A percentile compares a stretch with the other conserved stretches of the same genome.
These are phyloP conservation scores for Alviniconcha strummeri DNA, from an alignment of 2,888 invertebrate species.

Conservation along the genomic window DNA sequence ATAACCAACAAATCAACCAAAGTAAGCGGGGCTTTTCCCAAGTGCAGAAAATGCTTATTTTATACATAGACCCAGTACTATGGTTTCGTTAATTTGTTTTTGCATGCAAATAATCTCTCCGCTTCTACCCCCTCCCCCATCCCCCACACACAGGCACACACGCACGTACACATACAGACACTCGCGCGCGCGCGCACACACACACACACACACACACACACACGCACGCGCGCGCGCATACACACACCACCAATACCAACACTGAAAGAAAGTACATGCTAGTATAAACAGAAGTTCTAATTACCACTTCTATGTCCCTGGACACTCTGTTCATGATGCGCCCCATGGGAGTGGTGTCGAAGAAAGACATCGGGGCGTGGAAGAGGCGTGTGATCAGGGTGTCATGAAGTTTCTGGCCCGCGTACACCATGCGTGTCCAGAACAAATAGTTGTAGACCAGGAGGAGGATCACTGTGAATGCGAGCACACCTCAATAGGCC, in stretches of 20 bases:
- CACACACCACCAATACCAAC: too few relatives aligned
- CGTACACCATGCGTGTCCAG: constrained; percentile 41
- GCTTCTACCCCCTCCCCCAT: too few relatives aligned
- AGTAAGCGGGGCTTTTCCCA: background rate
- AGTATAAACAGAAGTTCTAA: constrained; percentile 18
- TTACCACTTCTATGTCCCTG: too few relatives aligned
- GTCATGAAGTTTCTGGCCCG: constrained; percentile 36
- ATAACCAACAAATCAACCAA: too few relatives aligned
- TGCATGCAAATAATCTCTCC: too few relatives aligned
- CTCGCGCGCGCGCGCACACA: background rate
- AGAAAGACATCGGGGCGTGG: constrained; percentile 55
- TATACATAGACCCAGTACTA: too few relatives aligned
- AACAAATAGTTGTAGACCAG: constrained; percentile 39
- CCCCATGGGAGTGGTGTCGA: constrained; percentile 61
- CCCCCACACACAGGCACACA: background rate
- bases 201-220: constrained; percentile 1
- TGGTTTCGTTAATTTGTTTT: too few relatives aligned
- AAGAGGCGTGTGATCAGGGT: constrained; percentile 35
- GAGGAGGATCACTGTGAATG: constrained; percentile 27
- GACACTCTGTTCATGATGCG: constrained; percentile 55
- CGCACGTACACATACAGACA: too few relatives aligned
- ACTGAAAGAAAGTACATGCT: constrained; percentile 18
- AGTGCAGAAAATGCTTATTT: background rate
- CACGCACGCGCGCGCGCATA: too few relatives aligned
- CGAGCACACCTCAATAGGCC: too few relatives aligned